phyloP scores from a whole-genome alignment of 2,797 vertebrate genomes.

The Eleutherodactylus coqui region DNA sequence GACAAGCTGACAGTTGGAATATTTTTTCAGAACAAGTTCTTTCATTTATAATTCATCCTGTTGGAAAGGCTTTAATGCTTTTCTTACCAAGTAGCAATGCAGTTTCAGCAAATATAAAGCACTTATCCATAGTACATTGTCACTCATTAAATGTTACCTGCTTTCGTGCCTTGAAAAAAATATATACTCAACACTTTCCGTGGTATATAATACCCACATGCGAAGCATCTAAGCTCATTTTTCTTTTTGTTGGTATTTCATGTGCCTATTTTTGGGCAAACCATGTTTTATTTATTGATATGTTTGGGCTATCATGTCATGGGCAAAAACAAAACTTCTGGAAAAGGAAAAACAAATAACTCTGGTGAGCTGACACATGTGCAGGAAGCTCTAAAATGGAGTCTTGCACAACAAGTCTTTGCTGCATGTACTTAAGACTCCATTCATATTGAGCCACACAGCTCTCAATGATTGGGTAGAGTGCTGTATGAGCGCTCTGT shows the following conservation, averaged over 20 bases:
- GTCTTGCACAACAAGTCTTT: too few species aligned
- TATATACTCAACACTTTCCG: not conserved
- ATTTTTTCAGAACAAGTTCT: constrained; percentile 59
- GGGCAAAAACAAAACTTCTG: not conserved
- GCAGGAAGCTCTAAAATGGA: too few species aligned
- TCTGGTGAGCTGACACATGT: too few species aligned
- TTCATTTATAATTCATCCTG: constrained; percentile 64
- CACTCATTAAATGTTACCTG: constrained; percentile 48
- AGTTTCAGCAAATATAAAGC: constrained; percentile 61
- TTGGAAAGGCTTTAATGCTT: constrained; percentile 60
- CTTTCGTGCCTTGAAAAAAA: constrained; percentile 6
- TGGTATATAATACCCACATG: not conserved
- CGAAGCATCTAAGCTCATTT: not conserved
- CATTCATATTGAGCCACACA: too few species aligned
- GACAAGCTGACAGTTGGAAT: constrained; percentile 63
- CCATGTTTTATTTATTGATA: not conserved
- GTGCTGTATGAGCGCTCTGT: too few species aligned
- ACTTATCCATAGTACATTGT: constrained; percentile 55
- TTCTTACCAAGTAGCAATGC: constrained; percentile 58
- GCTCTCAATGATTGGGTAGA: too few species aligned
- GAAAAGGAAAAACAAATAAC: too few species aligned
- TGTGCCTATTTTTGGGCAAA: not conserved
- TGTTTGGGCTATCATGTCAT: not conserved
- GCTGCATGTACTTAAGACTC: too few species aligned
- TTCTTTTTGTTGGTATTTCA: not conserved